phyloP scores from a whole-genome alignment of 2,113 vertebrate genomes.

The Elephantulus edwardii region DNA sequence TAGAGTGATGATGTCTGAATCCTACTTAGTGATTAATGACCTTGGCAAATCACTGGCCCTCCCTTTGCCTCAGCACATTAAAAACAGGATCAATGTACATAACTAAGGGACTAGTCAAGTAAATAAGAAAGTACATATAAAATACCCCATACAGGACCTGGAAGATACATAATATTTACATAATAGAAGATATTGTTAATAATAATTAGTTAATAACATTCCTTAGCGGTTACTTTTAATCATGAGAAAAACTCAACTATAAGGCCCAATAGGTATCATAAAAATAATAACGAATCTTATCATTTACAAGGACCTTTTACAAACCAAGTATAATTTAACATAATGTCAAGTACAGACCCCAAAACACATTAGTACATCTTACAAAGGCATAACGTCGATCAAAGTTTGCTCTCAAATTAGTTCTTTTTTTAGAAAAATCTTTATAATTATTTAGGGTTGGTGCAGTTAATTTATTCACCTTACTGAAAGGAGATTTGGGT shows the following conservation, averaged over 20 bases:
- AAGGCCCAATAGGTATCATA: neutral
- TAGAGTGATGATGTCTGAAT: neutral
- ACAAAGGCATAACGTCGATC: neutral
- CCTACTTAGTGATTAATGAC: neutral
- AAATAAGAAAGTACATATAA: neutral
- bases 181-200: neutral
- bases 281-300: neutral
- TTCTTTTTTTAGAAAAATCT: constrained; percentile 38
- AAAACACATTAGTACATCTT: neutral
- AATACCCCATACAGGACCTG: neutral
- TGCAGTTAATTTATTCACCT: neutral
- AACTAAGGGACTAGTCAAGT: neutral
- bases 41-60: neutral
- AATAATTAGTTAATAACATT: neutral
- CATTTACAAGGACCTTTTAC: neutral
- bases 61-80: neutral
- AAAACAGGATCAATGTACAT: neutral
- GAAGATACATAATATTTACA: neutral
- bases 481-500: neutral
- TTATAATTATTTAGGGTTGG: neutral
- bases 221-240: constrained; percentile 27
- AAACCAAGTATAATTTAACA: constrained; percentile 42
- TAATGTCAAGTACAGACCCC: neutral
- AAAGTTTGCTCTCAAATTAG: constrained; percentile 12
- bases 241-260: neutral